Conservation (phyloP, 1,140 invertebrate species). For the Drosophila azteca region DNA sequence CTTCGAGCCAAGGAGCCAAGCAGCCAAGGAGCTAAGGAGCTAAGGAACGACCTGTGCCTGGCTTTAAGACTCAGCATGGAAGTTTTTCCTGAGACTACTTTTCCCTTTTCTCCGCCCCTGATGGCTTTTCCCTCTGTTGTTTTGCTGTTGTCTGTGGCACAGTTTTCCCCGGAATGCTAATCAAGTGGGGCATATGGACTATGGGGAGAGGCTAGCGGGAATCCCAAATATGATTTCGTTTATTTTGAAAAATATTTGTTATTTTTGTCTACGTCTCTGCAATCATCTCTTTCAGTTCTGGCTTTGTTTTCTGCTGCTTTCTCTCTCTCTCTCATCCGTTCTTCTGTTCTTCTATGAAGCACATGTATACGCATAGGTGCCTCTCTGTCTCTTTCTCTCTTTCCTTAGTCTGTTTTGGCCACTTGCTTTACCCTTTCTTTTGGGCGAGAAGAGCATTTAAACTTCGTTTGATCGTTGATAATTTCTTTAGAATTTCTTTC, state of each 20-base stretch:
- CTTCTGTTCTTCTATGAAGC: neutral
- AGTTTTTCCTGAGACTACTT: slow-evolving; percentile 23
- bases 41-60: slow-evolving; percentile 30
- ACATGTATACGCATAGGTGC: neutral
- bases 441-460: slow-evolving; percentile 37
- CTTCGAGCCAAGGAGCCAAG: slow-evolving; percentile 14
- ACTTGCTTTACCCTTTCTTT: slow-evolving; percentile 14
- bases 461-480: slow-evolving; percentile 17
- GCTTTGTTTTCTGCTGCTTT: no score
- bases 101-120: slow-evolving; percentile 31
- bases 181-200: slow-evolving; percentile 12
- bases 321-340: no score
- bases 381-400: neutral
- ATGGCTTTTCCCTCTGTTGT: slow-evolving; percentile 16
- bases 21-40: neutral
- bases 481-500: slow-evolving; percentile 26
- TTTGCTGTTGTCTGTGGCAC: slow-evolving; percentile 69
- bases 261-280: no score
- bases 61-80: slow-evolving; percentile 54
- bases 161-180: slow-evolving; percentile 55
- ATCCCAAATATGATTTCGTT: no score
- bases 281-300: no score
- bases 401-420: neutral
- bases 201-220: neutral
- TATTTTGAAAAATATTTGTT: no score